Evolutionary conservation across 2,888 invertebrate species (phyloP).

Genomic region (Homarus gammarus): DNA sequence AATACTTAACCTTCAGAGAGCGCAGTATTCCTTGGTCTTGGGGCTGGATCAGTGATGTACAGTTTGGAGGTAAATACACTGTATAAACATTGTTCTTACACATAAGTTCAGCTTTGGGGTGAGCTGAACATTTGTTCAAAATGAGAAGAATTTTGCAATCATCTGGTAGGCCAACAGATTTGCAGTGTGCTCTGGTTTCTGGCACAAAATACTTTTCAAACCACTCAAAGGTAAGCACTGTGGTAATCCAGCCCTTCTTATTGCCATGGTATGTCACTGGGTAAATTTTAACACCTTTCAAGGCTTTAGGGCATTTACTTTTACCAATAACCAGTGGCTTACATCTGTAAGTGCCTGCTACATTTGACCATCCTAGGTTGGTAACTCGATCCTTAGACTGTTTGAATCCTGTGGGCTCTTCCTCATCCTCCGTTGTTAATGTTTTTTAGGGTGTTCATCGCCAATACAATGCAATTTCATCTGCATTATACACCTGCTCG

Average conservation of each 20-base stretch:
- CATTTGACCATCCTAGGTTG: not conserved
- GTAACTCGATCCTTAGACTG: constrained; percentile 22
- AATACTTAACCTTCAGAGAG: not conserved
- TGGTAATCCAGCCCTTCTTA: not conserved
- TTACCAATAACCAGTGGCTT: constrained; percentile 16
- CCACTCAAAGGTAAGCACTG: not conserved
- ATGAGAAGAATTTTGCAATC: constrained; percentile 6
- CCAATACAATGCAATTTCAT: constrained; percentile 32
- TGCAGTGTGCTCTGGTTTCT: constrained; percentile 5
- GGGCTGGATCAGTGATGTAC: not conserved
- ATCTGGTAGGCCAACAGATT: not conserved
- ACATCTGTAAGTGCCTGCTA: constrained; percentile 14
- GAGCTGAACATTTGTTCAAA: constrained; percentile 6
- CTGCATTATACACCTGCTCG: constrained; percentile 28
- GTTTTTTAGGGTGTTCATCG: not conserved
- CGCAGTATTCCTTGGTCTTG: not conserved
- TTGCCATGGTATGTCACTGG: not conserved
- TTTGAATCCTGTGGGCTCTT: not conserved
- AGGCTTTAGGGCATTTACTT: not conserved
- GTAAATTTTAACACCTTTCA: not conserved
- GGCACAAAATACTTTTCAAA: too few relatives aligned
- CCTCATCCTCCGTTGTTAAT: constrained; percentile 8
- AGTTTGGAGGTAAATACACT: constrained; percentile 23
- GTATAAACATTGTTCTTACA: not conserved
- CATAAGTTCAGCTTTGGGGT: constrained; percentile 26